Conservation (phyloP, 2,113 vertebrate species). For the Acrocephalus kingi region DNA sequence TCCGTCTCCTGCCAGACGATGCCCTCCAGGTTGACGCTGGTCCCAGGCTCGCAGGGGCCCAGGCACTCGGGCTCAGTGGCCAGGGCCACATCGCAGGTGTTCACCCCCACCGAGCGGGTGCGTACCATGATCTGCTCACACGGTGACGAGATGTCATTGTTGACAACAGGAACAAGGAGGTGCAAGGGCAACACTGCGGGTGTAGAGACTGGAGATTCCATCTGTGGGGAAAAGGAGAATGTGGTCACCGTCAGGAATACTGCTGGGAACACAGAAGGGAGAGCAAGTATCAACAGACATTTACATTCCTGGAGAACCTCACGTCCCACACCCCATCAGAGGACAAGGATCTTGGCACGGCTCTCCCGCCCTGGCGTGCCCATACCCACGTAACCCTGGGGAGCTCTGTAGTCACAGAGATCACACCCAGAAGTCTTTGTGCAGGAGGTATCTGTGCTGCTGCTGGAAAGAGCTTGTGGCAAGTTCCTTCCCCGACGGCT, state of each 20-base stretch:
- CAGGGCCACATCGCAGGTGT: conserved; percentile 94
- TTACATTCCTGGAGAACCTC: not conserved
- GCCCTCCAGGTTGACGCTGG: conserved; percentile 97
- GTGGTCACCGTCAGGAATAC: not conserved
- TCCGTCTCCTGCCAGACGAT: conserved; percentile 99
- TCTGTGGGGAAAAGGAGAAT: conserved; percentile 74
- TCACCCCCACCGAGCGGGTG: conserved; percentile 94
- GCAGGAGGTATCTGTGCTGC: not conserved
- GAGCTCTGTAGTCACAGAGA: not conserved
- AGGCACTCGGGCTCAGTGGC: conserved; percentile 96
- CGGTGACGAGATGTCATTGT: conserved; percentile 91
- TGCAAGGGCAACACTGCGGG: conserved; percentile 92
- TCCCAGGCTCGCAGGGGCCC: conserved; percentile 96
- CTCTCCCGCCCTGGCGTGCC: not conserved
- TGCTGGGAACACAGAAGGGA: not conserved
- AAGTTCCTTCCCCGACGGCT: rapidly evolving
- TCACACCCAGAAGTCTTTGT: not conserved
- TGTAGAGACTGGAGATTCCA: conserved; percentile 95
- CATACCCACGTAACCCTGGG: not conserved
- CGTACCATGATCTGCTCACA: conserved; percentile 99
- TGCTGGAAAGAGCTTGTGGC: not conserved
- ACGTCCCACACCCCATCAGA: not conserved
- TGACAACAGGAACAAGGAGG: conserved; percentile 88
- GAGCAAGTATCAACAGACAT: not conserved
- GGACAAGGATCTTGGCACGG: not conserved